Evolutionary conservation across 1,140 invertebrate genomes (phyloP).

Genomic region (Rhyzopertha dominica): DNA sequence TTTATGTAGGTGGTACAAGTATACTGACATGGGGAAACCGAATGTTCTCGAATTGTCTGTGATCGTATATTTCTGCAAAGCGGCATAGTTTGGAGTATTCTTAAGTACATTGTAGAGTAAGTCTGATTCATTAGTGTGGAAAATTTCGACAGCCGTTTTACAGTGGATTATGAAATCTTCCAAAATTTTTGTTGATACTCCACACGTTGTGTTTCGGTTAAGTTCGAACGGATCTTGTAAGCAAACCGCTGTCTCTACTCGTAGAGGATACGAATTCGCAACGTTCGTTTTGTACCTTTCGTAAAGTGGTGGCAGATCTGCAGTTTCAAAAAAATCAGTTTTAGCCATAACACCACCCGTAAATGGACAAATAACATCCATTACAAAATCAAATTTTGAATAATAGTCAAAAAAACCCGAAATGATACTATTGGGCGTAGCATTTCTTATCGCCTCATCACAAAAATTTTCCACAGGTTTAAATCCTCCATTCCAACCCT

Average conservation of each 20-base stretch:
- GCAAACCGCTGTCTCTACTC: constrained; percentile 48
- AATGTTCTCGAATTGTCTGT: constrained; percentile 12
- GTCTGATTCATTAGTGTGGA: constrained; percentile 6
- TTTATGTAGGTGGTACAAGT: constrained; percentile 11
- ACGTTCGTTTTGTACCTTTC: constrained; percentile 39
- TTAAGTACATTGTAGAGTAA: constrained; percentile 29
- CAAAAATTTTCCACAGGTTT: constrained; percentile 19
- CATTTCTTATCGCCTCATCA: constrained; percentile 15
- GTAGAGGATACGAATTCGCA: constrained; percentile 36
- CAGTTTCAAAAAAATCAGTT: constrained; percentile 42
- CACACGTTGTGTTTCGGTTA: constrained; percentile 49
- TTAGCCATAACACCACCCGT: constrained; percentile 48
- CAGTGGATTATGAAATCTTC: constrained; percentile 26
- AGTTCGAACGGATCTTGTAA: constrained; percentile 62
- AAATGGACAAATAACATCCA: constrained; percentile 51
- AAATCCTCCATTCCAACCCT: constrained; percentile 51
- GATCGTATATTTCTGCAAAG: constrained; percentile 12
- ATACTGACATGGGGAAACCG: constrained; percentile 8
- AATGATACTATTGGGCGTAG: constrained; percentile 43
- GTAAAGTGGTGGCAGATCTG: constrained; percentile 46
- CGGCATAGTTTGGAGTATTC: constrained; percentile 3
- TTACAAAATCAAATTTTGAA: constrained; percentile 48
- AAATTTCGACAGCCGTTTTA: constrained; percentile 20
- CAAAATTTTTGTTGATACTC: constrained; percentile 35
- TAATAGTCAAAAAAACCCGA: constrained; percentile 60